phyloP scores from a whole-genome alignment of 2,113 vertebrate species.

The Calypte anna region DNA sequence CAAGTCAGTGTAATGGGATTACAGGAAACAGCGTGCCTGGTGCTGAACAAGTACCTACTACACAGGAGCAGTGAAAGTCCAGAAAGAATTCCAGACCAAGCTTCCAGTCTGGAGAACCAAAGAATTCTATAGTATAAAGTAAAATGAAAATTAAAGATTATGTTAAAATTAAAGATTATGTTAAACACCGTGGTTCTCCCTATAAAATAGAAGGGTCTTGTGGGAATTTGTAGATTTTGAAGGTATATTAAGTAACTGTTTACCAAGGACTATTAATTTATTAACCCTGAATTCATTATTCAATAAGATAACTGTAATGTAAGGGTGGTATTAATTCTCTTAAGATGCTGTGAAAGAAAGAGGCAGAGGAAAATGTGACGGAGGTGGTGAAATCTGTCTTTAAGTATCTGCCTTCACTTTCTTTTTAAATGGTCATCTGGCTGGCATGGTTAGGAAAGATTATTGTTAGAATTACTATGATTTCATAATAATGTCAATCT shows the following conservation, averaged over 20 bases:
- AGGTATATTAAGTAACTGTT: not conserved
- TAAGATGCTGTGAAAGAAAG: not conserved
- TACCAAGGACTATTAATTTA: not conserved
- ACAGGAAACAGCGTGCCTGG: not conserved
- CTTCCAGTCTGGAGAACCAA: not conserved
- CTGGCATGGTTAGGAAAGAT: not conserved
- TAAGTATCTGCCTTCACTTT: not conserved
- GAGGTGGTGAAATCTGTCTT: not conserved
- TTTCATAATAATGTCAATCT: constrained; percentile 2
- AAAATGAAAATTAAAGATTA: not conserved
- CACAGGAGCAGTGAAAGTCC: not conserved
- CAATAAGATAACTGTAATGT: not conserved
- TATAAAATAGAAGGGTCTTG: not conserved
- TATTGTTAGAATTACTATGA: not conserved
- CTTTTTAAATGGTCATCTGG: not conserved
- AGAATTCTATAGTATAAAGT: not conserved
- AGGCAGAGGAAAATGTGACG: not conserved
- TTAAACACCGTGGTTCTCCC: not conserved
- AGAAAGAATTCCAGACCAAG: not conserved
- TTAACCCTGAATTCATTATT: not conserved
- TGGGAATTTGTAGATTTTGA: not conserved
- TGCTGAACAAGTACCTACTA: not conserved
- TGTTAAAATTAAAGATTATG: not conserved
- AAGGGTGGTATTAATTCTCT: not conserved
- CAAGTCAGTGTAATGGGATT: not conserved